phyloP scores from a whole-genome alignment of 1,140 invertebrate species.

The Drosophila busckii region DNA sequence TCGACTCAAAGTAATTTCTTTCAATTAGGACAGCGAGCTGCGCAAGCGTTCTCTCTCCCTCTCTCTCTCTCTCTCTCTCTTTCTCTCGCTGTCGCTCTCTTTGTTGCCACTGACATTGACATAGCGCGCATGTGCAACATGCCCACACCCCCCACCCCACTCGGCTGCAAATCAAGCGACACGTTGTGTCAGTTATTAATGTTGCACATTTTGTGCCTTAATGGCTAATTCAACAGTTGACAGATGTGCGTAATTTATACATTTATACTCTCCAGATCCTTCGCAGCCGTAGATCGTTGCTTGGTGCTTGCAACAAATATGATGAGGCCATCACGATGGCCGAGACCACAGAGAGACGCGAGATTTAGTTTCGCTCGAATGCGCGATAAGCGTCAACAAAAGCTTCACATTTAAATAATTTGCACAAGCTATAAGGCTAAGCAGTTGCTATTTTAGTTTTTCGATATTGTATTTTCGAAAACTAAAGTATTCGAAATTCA shows the following conservation, averaged over 20 bases:
- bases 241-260: slow-evolving; percentile 79
- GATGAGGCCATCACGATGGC: slow-evolving; percentile 72
- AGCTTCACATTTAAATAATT: no score
- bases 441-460: no score
- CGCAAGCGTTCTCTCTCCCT: slow-evolving; percentile 29
- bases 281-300: slow-evolving; percentile 36
- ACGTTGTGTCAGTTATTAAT: slow-evolving; percentile 77
- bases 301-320: slow-evolving; percentile 66
- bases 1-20: slow-evolving; percentile 78
- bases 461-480: no score
- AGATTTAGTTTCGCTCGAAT: slow-evolving; percentile 2
- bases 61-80: not conserved
- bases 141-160: slow-evolving; percentile 9
- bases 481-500: no score
- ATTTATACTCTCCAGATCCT: slow-evolving; percentile 46
- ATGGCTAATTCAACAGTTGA: slow-evolving; percentile 79
- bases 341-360: not conserved
- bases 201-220: slow-evolving; percentile 78
- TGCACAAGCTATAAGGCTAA: no score
- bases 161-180: slow-evolving; percentile 64
- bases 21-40: slow-evolving; percentile 76
- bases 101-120: slow-evolving; percentile 75
- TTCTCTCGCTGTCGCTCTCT: slow-evolving; percentile 31
- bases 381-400: no score
- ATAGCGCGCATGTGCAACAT: slow-evolving; percentile 63